Evolutionary conservation across 2,888 invertebrate species (phyloP).

Genomic region (Orthonevra nobilis): DNA sequence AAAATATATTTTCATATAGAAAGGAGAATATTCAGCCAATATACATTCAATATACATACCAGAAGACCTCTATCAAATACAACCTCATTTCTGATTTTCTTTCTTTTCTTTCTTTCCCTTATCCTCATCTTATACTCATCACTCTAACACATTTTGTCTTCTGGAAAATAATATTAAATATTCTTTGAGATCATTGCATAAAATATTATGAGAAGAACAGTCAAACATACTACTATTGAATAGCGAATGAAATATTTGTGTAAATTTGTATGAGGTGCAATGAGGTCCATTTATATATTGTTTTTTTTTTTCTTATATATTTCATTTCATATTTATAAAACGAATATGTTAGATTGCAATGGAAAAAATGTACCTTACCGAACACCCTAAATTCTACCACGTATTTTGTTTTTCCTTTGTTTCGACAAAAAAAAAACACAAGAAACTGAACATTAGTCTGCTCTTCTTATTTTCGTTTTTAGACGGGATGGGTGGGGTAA

Average conservation of each 20-base stretch:
- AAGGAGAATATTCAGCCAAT: slow-evolving; percentile 45
- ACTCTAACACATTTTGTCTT: slow-evolving; percentile 50
- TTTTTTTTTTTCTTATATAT: not conserved
- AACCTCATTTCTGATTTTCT: slow-evolving; percentile 32
- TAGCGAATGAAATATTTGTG: slow-evolving; percentile 55
- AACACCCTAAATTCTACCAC: slow-evolving; percentile 35
- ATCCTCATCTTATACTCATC: slow-evolving; percentile 57
- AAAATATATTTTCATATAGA: slow-evolving; percentile 13
- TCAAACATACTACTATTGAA: slow-evolving; percentile 23
- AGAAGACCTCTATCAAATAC: slow-evolving; percentile 36
- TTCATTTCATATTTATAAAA: slow-evolving; percentile 4
- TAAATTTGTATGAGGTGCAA: slow-evolving; percentile 63
- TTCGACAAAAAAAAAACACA: not conserved
- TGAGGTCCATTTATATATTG: slow-evolving; percentile 35
- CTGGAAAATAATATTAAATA: slow-evolving; percentile 65
- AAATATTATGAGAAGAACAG: slow-evolving; percentile 20
- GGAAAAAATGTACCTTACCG: slow-evolving; percentile 43
- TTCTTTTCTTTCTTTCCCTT: slow-evolving; percentile 28
- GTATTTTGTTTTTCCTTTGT: not conserved
- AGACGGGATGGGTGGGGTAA: not conserved
- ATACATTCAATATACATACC: slow-evolving; percentile 61
- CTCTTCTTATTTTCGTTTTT: slow-evolving; percentile 33
- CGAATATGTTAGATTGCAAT: not conserved
- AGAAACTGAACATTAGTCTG: slow-evolving; percentile 6
- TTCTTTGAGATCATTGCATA: slow-evolving; percentile 40